Conservation (phyloP, 2,888 invertebrate genomes). For the Dasypogon diadema region DNA sequence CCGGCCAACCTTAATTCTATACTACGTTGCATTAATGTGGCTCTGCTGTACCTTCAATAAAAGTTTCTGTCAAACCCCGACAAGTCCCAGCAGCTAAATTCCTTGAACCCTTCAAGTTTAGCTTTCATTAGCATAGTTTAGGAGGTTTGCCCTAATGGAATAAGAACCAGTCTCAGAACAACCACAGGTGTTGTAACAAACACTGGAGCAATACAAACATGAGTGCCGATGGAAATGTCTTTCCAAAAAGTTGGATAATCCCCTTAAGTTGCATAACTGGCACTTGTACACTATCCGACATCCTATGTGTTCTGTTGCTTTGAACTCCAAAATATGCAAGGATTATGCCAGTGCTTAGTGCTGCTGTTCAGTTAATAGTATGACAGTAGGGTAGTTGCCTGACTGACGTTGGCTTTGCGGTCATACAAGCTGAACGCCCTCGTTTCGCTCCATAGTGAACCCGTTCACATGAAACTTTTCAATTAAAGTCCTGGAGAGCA, state of each 20-base stretch:
- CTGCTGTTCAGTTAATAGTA: neutral
- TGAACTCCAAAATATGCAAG: neutral
- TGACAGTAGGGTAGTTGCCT: too few species aligned
- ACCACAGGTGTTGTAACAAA: neutral
- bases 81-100: neutral
- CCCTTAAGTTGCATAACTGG: too few species aligned
- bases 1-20: too few species aligned
- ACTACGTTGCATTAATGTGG: too few species aligned
- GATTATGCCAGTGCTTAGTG: neutral
- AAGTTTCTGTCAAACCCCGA: neutral
- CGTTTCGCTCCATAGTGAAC: neutral
- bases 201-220: neutral
- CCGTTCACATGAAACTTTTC: neutral
- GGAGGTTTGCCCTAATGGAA: neutral
- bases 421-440: neutral
- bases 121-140: neutral
- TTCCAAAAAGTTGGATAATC: neutral
- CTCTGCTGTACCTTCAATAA: too few species aligned
- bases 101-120: neutral
- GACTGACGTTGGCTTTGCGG: neutral
- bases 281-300: too few species aligned
- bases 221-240: neutral
- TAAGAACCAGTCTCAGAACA: neutral
- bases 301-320: neutral
- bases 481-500: slow-evolving; percentile 28